Conservation (phyloP, 2,888 invertebrate species). For the Hemithea aestivaria region DNA sequence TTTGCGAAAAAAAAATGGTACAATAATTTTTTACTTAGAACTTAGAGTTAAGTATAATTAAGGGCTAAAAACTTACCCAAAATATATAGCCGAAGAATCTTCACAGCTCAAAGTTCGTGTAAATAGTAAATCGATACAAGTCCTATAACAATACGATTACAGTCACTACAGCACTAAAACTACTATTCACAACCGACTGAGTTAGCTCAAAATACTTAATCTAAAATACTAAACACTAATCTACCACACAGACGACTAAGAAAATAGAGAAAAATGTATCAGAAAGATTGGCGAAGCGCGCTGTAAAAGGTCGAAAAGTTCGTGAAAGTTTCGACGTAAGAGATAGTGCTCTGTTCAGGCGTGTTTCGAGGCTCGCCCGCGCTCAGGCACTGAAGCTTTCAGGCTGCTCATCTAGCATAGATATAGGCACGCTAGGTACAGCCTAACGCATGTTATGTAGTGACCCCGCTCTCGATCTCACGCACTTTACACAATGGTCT, state of each 20-base stretch:
- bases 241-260: conserved; percentile 7
- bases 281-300: conserved; percentile 1
- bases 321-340: conserved; percentile 21
- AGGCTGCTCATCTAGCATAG: conserved; percentile 65
- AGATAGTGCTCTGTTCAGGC: conserved; percentile 26
- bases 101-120: conserved; percentile 7
- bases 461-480: too few relatives aligned
- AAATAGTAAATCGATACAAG: conserved; percentile 32
- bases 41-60: too few relatives aligned
- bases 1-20: too few relatives aligned
- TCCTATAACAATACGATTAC: conserved; percentile 24
- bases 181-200: conserved; percentile 53
- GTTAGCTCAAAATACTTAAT: conserved; percentile 37
- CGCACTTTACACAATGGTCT: too few relatives aligned
- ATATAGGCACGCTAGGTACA: conserved; percentile 44
- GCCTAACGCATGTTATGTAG: conserved; percentile 13
- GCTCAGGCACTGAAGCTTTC: conserved; percentile 47
- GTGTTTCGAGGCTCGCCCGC: conserved; percentile 55
- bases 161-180: conserved; percentile 33
- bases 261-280: conserved; percentile 9
- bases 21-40: too few relatives aligned
- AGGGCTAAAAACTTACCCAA: conserved; percentile 11
- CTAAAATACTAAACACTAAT: conserved; percentile 21
- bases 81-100: conserved; percentile 4
- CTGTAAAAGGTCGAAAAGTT: conserved; percentile 1